Base-by-base conservation (phyloP, 2,797 vertebrate genomes). In the Myoxocephalus aenaeus region DNA sequence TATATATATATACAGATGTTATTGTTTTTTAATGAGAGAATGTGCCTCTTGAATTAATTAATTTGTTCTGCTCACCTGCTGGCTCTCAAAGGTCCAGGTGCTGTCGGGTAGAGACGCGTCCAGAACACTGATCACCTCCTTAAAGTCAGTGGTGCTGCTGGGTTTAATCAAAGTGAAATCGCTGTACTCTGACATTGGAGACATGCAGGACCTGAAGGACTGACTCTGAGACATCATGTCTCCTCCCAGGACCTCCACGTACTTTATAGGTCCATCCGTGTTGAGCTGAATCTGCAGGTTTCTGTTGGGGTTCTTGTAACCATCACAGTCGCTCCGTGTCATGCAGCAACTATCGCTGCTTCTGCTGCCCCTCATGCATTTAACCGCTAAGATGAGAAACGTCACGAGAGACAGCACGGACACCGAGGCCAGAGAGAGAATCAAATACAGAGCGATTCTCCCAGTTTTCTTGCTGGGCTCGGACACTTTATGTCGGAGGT, bases 211-310 rank as follows among this genome's bases (percentile, higher is more conserved):
- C 73, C 93, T 92, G 88, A 94, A 94, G 27, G 94, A 94, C 84
- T 94, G 94, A 89, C 92, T 93, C 88, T 93, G 92, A 89, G 91
- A 92, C 87, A 92, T 38, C 91, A 92, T 89, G 88, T 93, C 92
- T 83, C 90, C 92, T 83, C 94, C 94, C 88, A 94, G 90, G 63
- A 94, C 93, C 88, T 94, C 93, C 86, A 94, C 91, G 86, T 94
- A 94, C 83, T 94, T 93, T 87, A 94, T 93, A 15, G 92, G 92
- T 40, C 92, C 93, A 29, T 94, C 93, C 75, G 87, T 89, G 86
- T 94, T 94, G 70, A 94, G 93, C 82, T 94, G 93, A 74, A 94
- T 89, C 75, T 94, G 93, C 58, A 94, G 83, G 82, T 94, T 94
- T 84, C 93, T 93, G 84, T 93, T 92, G 65, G 93, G 88, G 66